Evolutionary conservation across 2,888 invertebrate species (phyloP).

Genomic region (Drosophila seclusa): DNA sequence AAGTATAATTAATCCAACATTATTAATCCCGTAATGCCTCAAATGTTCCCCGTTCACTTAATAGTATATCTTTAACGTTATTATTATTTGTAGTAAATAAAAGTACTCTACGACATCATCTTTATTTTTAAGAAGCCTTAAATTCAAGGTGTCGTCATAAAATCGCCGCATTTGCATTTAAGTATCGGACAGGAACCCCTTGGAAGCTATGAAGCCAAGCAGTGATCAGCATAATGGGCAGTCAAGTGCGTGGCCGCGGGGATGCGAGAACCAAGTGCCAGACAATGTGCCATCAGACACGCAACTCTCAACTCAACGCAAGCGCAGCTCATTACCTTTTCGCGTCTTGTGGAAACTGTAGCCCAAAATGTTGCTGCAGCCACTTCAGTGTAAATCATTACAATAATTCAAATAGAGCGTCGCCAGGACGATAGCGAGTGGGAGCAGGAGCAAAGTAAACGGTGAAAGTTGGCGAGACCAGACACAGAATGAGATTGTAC

Average conservation of each 20-base stretch:
- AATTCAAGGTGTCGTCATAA: constrained; percentile 9
- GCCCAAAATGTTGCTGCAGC: constrained; percentile 54
- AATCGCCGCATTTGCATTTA: constrained; percentile 16
- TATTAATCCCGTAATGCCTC: background rate
- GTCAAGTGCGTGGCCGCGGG: constrained; percentile 15
- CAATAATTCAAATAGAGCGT: constrained; percentile 72
- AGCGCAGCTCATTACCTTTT: constrained; percentile 51
- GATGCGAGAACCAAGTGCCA: constrained; percentile 33
- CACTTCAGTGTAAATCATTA: constrained; percentile 72
- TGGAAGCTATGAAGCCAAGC: constrained; percentile 38
- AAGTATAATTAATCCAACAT: background rate
- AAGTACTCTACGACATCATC: too few species aligned
- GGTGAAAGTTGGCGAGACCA: constrained; percentile 62
- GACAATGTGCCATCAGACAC: constrained; percentile 48
- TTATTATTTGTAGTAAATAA: background rate
- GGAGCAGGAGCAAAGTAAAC: constrained; percentile 54
- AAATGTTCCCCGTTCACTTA: background rate
- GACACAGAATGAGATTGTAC: constrained; percentile 30
- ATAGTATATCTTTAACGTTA: background rate
- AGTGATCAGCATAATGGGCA: constrained; percentile 48
- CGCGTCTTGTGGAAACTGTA: constrained; percentile 39
- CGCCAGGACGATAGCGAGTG: constrained; percentile 24
- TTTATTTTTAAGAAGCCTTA: background rate
- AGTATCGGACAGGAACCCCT: constrained; percentile 9
- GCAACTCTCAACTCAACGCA: constrained; percentile 26